Conservation (phyloP, 2,888 invertebrate species). For the Cremastinae sp. region DNA sequence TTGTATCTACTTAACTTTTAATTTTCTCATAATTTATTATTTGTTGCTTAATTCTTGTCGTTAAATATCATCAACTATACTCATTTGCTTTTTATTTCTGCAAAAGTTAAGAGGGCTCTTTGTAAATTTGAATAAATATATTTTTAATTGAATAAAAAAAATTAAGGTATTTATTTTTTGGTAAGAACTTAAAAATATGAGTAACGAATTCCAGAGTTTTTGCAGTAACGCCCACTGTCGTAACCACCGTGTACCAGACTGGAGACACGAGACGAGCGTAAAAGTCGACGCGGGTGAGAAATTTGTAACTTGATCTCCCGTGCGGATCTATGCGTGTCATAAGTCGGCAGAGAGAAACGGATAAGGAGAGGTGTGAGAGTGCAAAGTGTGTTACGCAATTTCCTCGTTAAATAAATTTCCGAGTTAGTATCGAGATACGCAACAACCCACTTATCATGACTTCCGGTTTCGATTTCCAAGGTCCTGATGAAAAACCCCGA, state of each 20-base stretch:
- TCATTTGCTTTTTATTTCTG: too few relatives aligned
- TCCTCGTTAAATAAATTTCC: constrained; percentile 23
- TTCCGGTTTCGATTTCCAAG: constrained; percentile 49
- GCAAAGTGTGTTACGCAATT: constrained; percentile 54
- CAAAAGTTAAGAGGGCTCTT: too few relatives aligned
- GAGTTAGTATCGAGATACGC: constrained; percentile 7
- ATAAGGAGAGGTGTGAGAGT: constrained; percentile 29
- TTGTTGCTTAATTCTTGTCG: too few relatives aligned
- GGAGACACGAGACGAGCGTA: constrained; percentile 54
- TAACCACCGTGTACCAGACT: neutral
- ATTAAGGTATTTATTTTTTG: too few relatives aligned
- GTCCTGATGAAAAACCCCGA: constrained; percentile 30
- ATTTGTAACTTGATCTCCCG: constrained; percentile 55
- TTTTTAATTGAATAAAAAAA: neutral
- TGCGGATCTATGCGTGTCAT: constrained; percentile 30
- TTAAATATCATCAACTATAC: too few relatives aligned
- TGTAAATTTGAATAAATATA: too few relatives aligned
- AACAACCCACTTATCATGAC: constrained; percentile 47
- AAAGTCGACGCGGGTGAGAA: constrained; percentile 60
- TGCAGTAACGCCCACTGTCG: constrained; percentile 28
- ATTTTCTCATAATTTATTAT: too few relatives aligned
- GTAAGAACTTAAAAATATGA: neutral
- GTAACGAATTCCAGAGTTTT: constrained; percentile 31
- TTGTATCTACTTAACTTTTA: too few relatives aligned
- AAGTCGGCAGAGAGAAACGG: neutral